These are phyloP conservation scores for Drosophila athabasca DNA, from an alignment of 1,140 invertebrate genomes.

Conservation along the genomic window DNA sequence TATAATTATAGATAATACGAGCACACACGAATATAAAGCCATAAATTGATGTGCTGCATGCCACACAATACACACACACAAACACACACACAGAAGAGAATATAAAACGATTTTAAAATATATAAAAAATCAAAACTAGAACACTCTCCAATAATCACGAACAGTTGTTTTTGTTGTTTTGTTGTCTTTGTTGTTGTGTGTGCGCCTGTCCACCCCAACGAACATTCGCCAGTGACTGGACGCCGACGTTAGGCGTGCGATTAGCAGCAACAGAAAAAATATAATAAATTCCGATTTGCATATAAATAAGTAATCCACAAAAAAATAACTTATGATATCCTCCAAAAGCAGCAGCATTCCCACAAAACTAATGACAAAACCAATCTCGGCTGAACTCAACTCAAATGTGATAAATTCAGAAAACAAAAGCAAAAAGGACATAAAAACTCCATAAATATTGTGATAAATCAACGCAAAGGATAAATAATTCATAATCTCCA, in stretches of 20 bases:
- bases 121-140: constrained; percentile 23
- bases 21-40: constrained; percentile 33
- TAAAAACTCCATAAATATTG: constrained; percentile 16
- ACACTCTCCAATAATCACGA: constrained; percentile 44
- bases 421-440: constrained; percentile 27
- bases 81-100: not conserved
- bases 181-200: constrained; percentile 56
- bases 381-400: constrained; percentile 31
- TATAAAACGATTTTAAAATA: constrained; percentile 17
- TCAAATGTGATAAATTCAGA: constrained; percentile 55
- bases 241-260: constrained; percentile 44
- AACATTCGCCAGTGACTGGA: constrained; percentile 7
- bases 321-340: constrained; percentile 36
- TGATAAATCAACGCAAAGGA: constrained; percentile 37
- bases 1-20: constrained; percentile 48
- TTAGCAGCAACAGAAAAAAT: constrained; percentile 31
- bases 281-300: constrained; percentile 7
- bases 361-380: constrained; percentile 54
- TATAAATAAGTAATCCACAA: constrained; percentile 20
- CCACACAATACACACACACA: constrained; percentile 16
- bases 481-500: constrained; percentile 1
- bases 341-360: constrained; percentile 57
- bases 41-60: constrained; percentile 54
- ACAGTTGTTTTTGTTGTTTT: constrained; percentile 53
- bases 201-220: constrained; percentile 7